Evolutionary conservation across 2,113 vertebrate species (phyloP).

Genomic region (Camelus bactrianus): DNA sequence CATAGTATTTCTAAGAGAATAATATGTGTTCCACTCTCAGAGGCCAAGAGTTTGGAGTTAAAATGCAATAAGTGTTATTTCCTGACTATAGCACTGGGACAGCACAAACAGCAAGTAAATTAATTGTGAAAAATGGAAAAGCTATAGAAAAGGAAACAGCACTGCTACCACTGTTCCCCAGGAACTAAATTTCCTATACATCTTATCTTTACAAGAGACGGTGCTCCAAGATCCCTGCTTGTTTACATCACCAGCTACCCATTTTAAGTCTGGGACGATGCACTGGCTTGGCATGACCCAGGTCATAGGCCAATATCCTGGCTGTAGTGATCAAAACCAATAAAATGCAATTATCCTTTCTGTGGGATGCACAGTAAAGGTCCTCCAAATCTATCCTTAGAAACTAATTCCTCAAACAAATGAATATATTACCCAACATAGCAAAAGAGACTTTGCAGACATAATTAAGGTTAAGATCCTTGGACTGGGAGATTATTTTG

Average conservation of each 20-base stretch:
- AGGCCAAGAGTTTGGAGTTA: background rate
- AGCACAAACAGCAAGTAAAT: background rate
- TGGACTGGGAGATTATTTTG: background rate
- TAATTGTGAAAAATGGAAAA: background rate
- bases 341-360: background rate
- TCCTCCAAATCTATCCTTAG: background rate
- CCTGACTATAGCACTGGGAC: background rate
- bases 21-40: background rate
- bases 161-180: background rate
- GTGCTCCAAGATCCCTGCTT: background rate
- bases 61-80: background rate
- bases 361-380: background rate
- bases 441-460: background rate
- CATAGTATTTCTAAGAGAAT: background rate
- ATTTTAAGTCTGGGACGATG: background rate
- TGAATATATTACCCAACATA: background rate
- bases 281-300: background rate
- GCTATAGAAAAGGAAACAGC: background rate
- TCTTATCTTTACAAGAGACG: background rate
- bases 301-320: background rate
- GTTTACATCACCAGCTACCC: background rate
- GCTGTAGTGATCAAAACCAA: background rate
- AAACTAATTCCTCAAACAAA: background rate
- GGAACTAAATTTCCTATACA: background rate
- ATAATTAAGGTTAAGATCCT: background rate